Evolutionary conservation across 2,888 invertebrate genomes (phyloP), one percentile per base, ranked within the genome.

Genomic region (Epicampocera succincta): DNA sequence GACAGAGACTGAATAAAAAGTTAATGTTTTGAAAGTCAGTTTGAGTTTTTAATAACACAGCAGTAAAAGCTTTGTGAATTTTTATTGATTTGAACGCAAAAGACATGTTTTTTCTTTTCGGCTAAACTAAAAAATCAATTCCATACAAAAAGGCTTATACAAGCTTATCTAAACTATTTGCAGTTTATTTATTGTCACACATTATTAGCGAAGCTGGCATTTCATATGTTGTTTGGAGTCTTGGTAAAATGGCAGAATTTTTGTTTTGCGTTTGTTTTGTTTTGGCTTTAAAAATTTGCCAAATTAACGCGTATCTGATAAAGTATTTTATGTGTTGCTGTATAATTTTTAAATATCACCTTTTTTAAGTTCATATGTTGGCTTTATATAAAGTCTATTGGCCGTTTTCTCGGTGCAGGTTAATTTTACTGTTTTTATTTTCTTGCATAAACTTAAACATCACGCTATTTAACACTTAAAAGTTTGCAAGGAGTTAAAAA

Each of bases 401-500:
- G 17, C 29, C 29, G 3, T 29, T 33, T 9, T 5, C 33, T 33
- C 6, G 8, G 15, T 58, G 58, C 2, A 12, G 44, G 15, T 56
- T 58, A 48, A 19, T 56, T 56, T 66, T 40, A 38, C 17, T 40
- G 17, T 50, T 60, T 50, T 46, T 12, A 6, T 58, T 56, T 46
- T 29, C 29, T 46, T 46, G 46, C 19, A 46, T 8, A 52, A 15
- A 50, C 33, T 11, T 50, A 61, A 25, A 48, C 46, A 38, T 56
- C 65, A 74, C 63, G 63, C 73, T 46, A 56, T 65, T 38, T 21
- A 46, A 17, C 38, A 38, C 2, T 61, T 61, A 42, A 19, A 33
- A 42, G 25, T 52, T 38, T 9, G 21, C 25, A 48, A 8, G 46
- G 25, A 3, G 12, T 33, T 11, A 15, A 54, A n/a, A n/a, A n/a